phyloP scores from a whole-genome alignment of 1,140 invertebrate species.

The Platyura marginata region DNA sequence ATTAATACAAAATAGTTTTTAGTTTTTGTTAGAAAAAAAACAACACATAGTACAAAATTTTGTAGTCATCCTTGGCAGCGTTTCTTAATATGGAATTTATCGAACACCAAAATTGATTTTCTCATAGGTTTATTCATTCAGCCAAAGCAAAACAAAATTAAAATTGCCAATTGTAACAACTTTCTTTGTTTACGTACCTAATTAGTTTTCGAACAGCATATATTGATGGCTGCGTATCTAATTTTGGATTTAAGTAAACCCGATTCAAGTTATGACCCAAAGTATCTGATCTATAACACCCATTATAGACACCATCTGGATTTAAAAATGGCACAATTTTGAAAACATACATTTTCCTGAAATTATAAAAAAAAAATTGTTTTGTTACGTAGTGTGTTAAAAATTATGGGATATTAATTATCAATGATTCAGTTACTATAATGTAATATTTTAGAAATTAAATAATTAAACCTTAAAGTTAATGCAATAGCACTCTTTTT shows the following conservation, averaged over 20 bases:
- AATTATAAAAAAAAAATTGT: too few relatives aligned
- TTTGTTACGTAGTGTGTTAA: too few relatives aligned
- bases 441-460: too few relatives aligned
- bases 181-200: too few relatives aligned
- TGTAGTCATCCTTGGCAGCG: too few relatives aligned
- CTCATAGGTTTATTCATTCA: not conserved
- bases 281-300: conserved; percentile 79
- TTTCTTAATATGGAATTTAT: not conserved
- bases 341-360: conserved; percentile 70
- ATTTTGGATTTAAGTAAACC: conserved; percentile 60
- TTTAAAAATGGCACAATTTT: conserved; percentile 87
- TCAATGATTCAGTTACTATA: too few relatives aligned
- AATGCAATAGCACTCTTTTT: not conserved
- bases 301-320: conserved; percentile 77
- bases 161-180: too few relatives aligned
- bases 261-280: conserved; percentile 79
- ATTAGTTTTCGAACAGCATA: conserved; percentile 62
- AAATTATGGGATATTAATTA: too few relatives aligned
- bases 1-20: too few relatives aligned
- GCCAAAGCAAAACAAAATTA: too few relatives aligned
- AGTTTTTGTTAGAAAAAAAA: not conserved
- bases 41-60: not conserved
- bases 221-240: conserved; percentile 60
- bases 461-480: not conserved
- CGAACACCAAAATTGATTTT: conserved; percentile 1